Evolutionary conservation across 2,113 vertebrate species (phyloP), one percentile per base, ranked within the genome.

Genomic region (Fulmarus glacialis): DNA sequence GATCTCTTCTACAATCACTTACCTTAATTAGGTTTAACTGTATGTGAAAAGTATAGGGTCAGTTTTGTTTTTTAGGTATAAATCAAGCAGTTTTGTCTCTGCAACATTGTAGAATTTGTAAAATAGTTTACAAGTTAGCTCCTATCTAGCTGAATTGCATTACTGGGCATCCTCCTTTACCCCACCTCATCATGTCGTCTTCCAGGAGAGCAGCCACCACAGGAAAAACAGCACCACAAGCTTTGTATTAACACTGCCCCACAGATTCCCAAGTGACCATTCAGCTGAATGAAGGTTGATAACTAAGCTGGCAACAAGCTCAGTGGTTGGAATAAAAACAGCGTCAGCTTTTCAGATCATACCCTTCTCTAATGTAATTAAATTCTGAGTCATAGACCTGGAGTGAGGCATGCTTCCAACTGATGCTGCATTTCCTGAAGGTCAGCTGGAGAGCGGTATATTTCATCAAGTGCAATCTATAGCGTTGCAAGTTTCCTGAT

Each of bases 281-380:
- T 94, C 91, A 90, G 70, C 62, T 77, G 81, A 83, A 30, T 23
- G 81, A 77, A 84, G 78, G 87, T 45, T 93, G 91, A 80, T 70
- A 93, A 90, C 78, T 80, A 40, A 86, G 38, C 84, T 97, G 95
- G 94, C 89, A 96, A 73, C 62, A 12, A 82, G 45, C 84, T 95
- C 45, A 50, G 96, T 5, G 18, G 66, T 36, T 96, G 94, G 81
- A 95, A 94, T 77, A 82, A 82, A 94, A 95, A 50, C 94, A 97
- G 87, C 87, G 82, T 97, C 94, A 93, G 94, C 89, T 93, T 91
- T 94, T 94, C 53, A 85, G 45, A 85, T 91, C 87, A 27, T 90
- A 63, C 32, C 23, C 81, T 84, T 89, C 95, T 77, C 62, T 96
- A 96, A 96, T 96, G 87, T 91, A 88, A 97, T 96, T 95, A 94